A percentile compares a stretch with the other conserved stretches of the same genome.
These are phyloP conservation scores for Onchidella celtica DNA, from an alignment of 2,888 invertebrate species.

Conservation along the genomic window DNA sequence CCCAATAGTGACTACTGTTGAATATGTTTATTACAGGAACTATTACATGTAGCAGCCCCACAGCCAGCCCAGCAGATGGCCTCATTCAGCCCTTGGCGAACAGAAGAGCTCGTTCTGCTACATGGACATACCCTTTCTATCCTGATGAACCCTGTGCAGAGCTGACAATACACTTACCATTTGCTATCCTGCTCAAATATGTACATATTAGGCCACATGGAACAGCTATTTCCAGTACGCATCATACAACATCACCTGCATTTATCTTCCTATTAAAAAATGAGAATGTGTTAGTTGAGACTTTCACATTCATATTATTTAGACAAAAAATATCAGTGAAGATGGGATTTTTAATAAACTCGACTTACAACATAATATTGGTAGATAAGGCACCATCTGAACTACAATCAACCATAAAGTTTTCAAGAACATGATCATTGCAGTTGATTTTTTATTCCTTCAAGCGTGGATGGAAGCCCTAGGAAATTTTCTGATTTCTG, in stretches of 20 bases:
- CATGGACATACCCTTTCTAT: conserved; percentile 98
- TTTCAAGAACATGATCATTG: too few relatives aligned
- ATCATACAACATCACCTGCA: not conserved
- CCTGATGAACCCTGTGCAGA: conserved; percentile 92
- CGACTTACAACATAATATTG: too few relatives aligned
- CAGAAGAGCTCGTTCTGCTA: conserved; percentile 91
- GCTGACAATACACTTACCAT: conserved; percentile 91
- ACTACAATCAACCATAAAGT: too few relatives aligned
- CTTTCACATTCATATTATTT: too few relatives aligned
- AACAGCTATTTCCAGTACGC: conserved; percentile 76
- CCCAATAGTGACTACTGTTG: too few relatives aligned
- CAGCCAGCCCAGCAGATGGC: conserved; percentile 93
- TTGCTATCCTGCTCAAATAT: conserved; percentile 92
- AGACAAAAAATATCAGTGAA: too few relatives aligned
- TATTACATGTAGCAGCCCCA: conserved; percentile 90
- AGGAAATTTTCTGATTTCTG: too few relatives aligned
- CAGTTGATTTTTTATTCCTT: too few relatives aligned
- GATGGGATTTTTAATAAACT: too few relatives aligned
- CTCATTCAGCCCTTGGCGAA: conserved; percentile 91
- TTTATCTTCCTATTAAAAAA: not conserved
- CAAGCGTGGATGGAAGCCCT: too few relatives aligned
- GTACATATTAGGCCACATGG: conserved; percentile 83
- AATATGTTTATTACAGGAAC: too few relatives aligned
- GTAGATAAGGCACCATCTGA: too few relatives aligned
- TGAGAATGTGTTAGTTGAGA: not conserved